These are phyloP conservation scores for Drosophila nr. medialis DNA, from an alignment of 2,888 invertebrate species.

Conservation along the genomic window DNA sequence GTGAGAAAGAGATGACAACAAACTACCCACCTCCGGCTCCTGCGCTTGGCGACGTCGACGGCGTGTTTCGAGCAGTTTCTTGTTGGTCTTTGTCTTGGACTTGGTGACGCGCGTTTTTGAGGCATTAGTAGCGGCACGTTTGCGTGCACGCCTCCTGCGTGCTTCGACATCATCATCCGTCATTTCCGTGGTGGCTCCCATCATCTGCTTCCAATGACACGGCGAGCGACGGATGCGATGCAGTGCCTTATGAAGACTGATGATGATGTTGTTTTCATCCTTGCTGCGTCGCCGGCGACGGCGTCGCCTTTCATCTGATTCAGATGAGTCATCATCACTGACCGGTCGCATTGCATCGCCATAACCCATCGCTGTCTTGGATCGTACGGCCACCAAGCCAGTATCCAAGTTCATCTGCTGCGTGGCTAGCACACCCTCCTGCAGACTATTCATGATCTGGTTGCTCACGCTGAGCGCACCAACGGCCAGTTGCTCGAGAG, in stretches of 20 bases:
- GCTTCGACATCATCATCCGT: constrained; percentile 60
- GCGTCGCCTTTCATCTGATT: too few relatives aligned
- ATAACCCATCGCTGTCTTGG: too few relatives aligned
- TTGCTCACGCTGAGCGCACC: too few relatives aligned
- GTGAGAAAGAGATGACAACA: too few relatives aligned
- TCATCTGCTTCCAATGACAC: constrained; percentile 53
- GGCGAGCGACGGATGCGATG: constrained; percentile 70
- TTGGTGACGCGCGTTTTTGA: constrained; percentile 45
- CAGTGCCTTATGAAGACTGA: background rate
- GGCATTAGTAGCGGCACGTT: constrained; percentile 53
- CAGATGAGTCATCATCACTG: too few relatives aligned
- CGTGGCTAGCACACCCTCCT: too few relatives aligned
- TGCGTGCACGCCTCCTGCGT: constrained; percentile 42
- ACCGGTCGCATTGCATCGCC: too few relatives aligned
- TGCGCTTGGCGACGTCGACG: constrained; percentile 51
- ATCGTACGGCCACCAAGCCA: too few relatives aligned
- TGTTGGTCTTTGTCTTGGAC: constrained; percentile 30
- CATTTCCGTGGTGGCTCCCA: constrained; percentile 32
- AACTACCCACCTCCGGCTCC: too few relatives aligned
- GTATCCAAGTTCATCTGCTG: too few relatives aligned
- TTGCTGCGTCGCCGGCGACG: constrained; percentile 23
- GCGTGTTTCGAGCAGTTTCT: constrained; percentile 42
- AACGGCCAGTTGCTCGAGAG: too few relatives aligned
- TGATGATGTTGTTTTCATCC: background rate
- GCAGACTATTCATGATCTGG: too few relatives aligned